Evolutionary conservation across 2,113 vertebrate species (phyloP).

Genomic region (Nycticryphes semicollaris): DNA sequence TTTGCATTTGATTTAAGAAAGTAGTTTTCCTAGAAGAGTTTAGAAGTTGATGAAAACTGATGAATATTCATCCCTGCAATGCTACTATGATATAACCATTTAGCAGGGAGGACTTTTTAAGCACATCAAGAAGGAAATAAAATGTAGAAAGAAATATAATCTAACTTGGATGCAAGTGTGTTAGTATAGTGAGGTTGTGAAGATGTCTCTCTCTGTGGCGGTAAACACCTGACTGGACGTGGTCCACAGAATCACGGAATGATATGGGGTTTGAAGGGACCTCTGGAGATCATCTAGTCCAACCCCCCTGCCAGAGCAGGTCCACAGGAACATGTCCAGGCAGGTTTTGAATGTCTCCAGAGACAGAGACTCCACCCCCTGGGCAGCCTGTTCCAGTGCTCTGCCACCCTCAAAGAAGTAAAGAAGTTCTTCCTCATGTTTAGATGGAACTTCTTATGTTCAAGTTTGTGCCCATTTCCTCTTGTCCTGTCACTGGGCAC

Average conservation of each 20-base stretch:
- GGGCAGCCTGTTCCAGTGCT: too few relatives aligned
- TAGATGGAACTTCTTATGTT: too few relatives aligned
- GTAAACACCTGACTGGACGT: background rate
- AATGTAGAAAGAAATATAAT: background rate
- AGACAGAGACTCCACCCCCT: too few relatives aligned
- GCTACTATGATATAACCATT: background rate
- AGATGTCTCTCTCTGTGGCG: background rate
- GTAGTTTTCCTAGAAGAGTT: background rate
- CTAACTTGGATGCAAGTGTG: background rate
- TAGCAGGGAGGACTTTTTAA: background rate
- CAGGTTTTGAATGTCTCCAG: too few relatives aligned
- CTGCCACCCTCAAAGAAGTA: too few relatives aligned
- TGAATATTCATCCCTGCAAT: background rate
- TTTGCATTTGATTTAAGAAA: background rate
- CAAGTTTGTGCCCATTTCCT: too few relatives aligned
- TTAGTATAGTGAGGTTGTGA: background rate
- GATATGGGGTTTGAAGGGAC: too few relatives aligned
- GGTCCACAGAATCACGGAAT: background rate
- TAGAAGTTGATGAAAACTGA: background rate
- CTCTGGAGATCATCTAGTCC: too few relatives aligned
- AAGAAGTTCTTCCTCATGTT: too few relatives aligned
- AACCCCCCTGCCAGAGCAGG: too few relatives aligned
- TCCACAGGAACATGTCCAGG: too few relatives aligned
- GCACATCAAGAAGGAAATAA: background rate
- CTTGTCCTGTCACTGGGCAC: too few relatives aligned